phyloP scores from a whole-genome alignment of 2,797 vertebrate species.

The Cossypha heuglini region DNA sequence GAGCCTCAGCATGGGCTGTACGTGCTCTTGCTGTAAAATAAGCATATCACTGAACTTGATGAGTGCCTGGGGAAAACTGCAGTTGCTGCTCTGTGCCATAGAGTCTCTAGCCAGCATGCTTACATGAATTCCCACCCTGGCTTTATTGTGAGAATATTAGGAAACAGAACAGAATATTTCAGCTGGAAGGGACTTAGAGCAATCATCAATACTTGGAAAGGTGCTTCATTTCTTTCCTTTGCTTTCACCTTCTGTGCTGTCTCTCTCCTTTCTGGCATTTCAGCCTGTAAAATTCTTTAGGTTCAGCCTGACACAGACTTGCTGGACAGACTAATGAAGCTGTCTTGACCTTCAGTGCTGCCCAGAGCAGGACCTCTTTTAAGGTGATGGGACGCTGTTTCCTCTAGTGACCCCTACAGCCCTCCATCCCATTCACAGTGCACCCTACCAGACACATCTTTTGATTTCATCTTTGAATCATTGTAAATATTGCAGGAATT shows the following conservation, averaged over 20 bases:
- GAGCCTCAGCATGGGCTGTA: slow-evolving; percentile 1
- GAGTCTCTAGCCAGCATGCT: neutral
- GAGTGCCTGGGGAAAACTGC: neutral
- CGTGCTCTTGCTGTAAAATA: slow-evolving; percentile 39
- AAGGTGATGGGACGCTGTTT: neutral
- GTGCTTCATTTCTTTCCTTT: neutral
- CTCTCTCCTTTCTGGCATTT: neutral
- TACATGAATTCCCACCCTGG: neutral
- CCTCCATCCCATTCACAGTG: neutral
- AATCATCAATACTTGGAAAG: neutral
- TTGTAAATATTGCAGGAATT: neutral
- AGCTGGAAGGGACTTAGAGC: neutral
- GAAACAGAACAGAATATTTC: neutral
- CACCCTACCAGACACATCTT: neutral
- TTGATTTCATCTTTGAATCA: neutral
- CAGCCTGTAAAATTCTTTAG: neutral
- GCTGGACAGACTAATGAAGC: neutral
- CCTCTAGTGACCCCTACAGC: neutral
- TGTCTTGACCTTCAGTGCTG: neutral
- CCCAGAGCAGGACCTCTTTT: neutral
- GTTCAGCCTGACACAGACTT: neutral
- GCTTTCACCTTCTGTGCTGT: neutral
- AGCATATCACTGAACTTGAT: neutral
- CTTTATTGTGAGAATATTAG: neutral
- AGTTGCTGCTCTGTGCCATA: neutral